phyloP scores from a whole-genome alignment of 30 jellyfish, hydroid and myxozoan genomes.

The Hydractinia symbiolongicarpus region DNA sequence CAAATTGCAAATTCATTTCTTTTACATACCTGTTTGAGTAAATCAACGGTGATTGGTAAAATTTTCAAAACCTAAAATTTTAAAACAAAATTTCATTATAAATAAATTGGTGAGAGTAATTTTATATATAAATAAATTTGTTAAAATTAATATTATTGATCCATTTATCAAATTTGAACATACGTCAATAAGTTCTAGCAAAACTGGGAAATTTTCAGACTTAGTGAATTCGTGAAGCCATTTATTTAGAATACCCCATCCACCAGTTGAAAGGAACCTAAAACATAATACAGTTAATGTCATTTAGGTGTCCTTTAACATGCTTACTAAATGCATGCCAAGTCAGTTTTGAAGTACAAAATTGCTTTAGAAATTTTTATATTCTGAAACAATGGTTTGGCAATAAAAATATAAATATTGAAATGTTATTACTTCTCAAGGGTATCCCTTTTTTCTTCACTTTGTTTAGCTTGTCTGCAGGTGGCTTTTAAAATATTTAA shows the following conservation, averaged over 20 bases:
- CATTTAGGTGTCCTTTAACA: neutral
- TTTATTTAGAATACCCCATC: conserved; percentile 95
- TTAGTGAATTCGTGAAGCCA: conserved; percentile 82
- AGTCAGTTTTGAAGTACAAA: neutral
- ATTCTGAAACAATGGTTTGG: neutral
- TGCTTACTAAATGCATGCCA: neutral
- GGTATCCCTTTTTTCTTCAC: conserved; percentile 55
- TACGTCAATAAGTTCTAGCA: conserved; percentile 77
- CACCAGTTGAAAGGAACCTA: conserved; percentile 76
- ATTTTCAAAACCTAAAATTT: conserved; percentile 51
- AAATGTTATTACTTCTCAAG: conserved; percentile 46
- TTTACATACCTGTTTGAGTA: conserved; percentile 63
- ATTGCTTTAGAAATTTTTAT: neutral
- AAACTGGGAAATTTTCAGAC: conserved; percentile 64
- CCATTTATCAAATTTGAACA: conserved; percentile 12
- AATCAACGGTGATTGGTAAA: conserved; percentile 75
- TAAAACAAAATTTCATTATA: neutral
- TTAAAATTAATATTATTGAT: neutral
- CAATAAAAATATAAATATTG: too few species aligned
- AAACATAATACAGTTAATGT: neutral
- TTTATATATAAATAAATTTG: neutral
- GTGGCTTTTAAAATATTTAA: conserved; percentile 81
- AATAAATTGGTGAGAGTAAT: too few species aligned
- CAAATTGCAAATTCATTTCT: too few species aligned
- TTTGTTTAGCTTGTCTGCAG: conserved; percentile 46